Evolutionary conservation across 2,888 invertebrate genomes (phyloP).

Genomic region (Syritta pipiens): DNA sequence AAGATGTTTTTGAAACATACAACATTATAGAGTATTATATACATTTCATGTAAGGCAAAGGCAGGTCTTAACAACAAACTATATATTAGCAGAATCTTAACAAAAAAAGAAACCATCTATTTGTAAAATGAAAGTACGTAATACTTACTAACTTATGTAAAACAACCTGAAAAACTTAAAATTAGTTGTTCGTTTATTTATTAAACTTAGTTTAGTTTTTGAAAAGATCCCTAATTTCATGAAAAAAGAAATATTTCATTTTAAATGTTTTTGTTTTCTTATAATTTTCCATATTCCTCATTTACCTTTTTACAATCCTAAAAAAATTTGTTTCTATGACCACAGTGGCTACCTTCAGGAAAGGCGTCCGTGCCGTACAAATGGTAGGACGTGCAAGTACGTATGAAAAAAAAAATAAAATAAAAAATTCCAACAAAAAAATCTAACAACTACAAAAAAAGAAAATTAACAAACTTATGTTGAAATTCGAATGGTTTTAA

Average conservation of each 20-base stretch:
- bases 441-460: slow-evolving; percentile 30
- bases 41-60: slow-evolving; percentile 15
- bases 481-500: slow-evolving; percentile 71
- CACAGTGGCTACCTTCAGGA: slow-evolving; percentile 99
- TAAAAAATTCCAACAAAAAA: slow-evolving; percentile 26
- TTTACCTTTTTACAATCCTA: slow-evolving; percentile 79
- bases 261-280: slow-evolving; percentile 57
- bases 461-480: slow-evolving; percentile 69
- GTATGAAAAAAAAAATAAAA: slow-evolving; percentile 81
- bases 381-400: slow-evolving; percentile 99
- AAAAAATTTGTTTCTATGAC: slow-evolving; percentile 80
- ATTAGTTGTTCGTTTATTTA: slow-evolving; percentile 30
- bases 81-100: slow-evolving; percentile 64
- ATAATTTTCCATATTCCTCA: slow-evolving; percentile 73
- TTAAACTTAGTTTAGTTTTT: slow-evolving; percentile 50
- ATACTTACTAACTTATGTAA: slow-evolving; percentile 15
- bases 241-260: no score
- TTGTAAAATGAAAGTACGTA: slow-evolving; percentile 24
- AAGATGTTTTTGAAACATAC: background rate
- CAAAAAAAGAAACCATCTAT: slow-evolving; percentile 14
- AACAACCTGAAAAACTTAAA: background rate
- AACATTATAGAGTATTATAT: slow-evolving; percentile 6
- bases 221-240: slow-evolving; percentile 50
- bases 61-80: slow-evolving; percentile 15
- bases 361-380: slow-evolving; percentile 99